Evolutionary conservation across 2,113 vertebrate species (phyloP), one percentile per base, ranked within the genome.

Genomic region (Trachemys scripta): DNA sequence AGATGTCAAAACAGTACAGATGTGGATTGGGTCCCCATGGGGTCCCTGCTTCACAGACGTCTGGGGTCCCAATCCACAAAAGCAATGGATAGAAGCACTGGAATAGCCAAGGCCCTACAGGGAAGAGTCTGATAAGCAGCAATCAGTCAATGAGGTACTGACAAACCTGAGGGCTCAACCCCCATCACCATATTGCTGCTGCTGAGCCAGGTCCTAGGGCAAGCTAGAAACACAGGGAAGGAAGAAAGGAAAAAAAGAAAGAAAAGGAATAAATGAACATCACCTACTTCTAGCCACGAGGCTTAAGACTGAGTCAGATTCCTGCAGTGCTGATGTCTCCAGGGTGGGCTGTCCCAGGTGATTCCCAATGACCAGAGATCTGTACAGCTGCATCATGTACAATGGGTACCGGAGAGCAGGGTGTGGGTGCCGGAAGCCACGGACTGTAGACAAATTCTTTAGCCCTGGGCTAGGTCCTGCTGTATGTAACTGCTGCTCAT

Each of bases 321-420:
- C 95, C 5, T 87, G 98, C 8, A 92, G 90, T 25, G 97, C 91
- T 12, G 88, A 90, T 35, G 84, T 88, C 62, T 96, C 97, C 6
- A 91, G 95, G 78, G 78, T 69, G 22, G 97, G 78, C 76, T 94
- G 79, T 91, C 87, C 8, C 76, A 20, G 20, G 35, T 83, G 19
- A 47, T 97, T 96, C 1, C 93, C 94, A 1, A 78, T 81, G 83
- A 47, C 97, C 96, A 98, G 98, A 81, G 98, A 97, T 88, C 97
- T 98, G 94, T 99, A 99, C 42, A 99, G 97, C 96, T 99, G 98
- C 98, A 99, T 98, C 99, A 99, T 99, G 97, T 99, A 98, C 54
- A 94, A 87, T 47, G 98, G 98, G 91, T 97, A 99, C 53, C 95
- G 92, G 91, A 91, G 94, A 42, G 81, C 90, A 42, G 89, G 88